Evolutionary conservation across 30 jellyfish, hydroid and myxozoan species (phyloP).

Genomic region (Mastigias papua): DNA sequence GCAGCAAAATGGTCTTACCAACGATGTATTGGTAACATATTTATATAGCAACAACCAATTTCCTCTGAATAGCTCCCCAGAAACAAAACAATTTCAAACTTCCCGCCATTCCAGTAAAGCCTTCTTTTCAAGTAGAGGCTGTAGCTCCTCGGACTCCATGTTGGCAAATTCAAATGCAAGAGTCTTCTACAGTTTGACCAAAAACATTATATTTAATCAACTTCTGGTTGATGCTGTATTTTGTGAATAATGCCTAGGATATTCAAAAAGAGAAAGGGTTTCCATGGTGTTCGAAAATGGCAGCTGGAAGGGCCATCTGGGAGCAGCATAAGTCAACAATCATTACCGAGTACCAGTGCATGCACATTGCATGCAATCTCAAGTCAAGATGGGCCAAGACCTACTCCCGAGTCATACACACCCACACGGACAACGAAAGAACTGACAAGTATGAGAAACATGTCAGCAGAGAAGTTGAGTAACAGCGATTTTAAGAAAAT

Average conservation of each 20-base stretch:
- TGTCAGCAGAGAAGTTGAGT: conserved; percentile 12
- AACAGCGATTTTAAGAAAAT: conserved; percentile 13
- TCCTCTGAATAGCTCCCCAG: neutral
- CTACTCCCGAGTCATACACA: neutral
- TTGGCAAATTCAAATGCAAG: neutral
- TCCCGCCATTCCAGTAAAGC: conserved; percentile 2
- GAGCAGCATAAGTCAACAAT: neutral
- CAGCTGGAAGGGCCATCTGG: conserved; percentile 8
- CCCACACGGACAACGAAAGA: conserved; percentile 2
- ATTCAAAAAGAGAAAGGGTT: conserved; percentile 18
- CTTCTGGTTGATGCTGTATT: neutral
- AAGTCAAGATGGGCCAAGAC: neutral
- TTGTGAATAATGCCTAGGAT: conserved; percentile 2
- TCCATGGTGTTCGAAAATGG: conserved; percentile 15
- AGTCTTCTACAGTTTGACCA: neutral
- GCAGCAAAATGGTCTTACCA: conserved; percentile 2
- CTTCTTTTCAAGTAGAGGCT: neutral
- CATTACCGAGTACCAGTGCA: conserved; percentile 4
- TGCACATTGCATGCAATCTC: no score
- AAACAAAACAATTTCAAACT: neutral
- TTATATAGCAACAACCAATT: neutral
- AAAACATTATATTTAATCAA: neutral
- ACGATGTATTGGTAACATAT: neutral
- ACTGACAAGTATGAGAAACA: neutral
- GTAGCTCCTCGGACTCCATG: neutral